phyloP scores from a whole-genome alignment of 2,113 vertebrate species.

The Colius striatus region DNA sequence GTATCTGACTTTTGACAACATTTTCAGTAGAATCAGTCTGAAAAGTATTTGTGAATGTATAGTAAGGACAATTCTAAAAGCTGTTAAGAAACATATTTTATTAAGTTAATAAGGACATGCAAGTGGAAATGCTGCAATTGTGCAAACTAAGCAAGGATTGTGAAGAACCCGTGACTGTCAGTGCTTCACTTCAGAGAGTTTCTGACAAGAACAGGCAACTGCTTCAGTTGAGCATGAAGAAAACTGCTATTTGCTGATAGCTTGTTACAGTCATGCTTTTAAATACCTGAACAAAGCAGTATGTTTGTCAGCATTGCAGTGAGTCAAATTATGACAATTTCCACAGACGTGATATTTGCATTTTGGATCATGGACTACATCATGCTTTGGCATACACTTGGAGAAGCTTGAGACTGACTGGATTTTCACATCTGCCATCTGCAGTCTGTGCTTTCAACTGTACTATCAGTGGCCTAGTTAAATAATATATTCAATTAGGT shows the following conservation, averaged over 20 bases:
- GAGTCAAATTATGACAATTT: constrained; percentile 20
- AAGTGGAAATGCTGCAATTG: neutral
- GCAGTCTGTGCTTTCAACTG: neutral
- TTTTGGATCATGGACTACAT: neutral
- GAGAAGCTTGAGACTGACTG: neutral
- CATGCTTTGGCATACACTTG: neutral
- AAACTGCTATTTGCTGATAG: constrained; percentile 27
- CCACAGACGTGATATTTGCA: neutral
- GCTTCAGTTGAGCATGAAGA: neutral
- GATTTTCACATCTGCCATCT: neutral
- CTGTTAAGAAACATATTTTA: neutral
- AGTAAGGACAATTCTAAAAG: neutral
- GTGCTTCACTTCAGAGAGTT: neutral
- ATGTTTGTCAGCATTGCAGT: neutral
- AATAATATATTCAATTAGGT: neutral
- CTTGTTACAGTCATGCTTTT: constrained; percentile 8
- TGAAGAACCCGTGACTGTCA: fast-evolving
- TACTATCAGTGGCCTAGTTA: neutral
- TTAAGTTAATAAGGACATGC: neutral
- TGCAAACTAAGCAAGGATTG: neutral
- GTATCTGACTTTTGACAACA: neutral
- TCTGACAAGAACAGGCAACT: constrained; percentile 12
- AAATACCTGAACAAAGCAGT: constrained; percentile 47
- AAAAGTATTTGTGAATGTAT: neutral
- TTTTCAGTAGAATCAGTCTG: neutral